These are phyloP conservation scores for Falco columbarius DNA, from an alignment of 2,797 vertebrate species.

Conservation along the genomic window DNA sequence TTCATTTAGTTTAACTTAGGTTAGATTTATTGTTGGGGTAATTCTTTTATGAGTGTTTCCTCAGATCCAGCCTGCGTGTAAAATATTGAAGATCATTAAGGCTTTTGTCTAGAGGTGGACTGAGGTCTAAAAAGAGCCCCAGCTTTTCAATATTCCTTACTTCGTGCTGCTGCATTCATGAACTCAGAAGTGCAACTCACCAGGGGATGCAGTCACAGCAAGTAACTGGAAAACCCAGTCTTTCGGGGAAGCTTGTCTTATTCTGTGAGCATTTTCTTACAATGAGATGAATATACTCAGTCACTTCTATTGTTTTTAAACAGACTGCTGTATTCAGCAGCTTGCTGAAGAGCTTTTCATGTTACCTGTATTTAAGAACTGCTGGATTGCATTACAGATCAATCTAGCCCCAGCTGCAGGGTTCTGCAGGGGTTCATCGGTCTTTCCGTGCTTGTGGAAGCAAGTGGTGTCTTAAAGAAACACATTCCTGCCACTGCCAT, in stretches of 20 bases:
- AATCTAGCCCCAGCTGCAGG: not conserved
- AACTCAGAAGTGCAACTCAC: not conserved
- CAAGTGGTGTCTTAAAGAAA: not conserved
- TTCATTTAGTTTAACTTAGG: not conserved
- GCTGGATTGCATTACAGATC: conserved; percentile 36
- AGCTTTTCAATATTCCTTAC: not conserved
- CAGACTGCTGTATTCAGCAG: not conserved
- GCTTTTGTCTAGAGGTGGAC: not conserved
- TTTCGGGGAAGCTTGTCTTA: not conserved
- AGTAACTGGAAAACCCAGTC: not conserved
- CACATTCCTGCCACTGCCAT: not conserved
- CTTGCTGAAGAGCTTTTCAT: not conserved
- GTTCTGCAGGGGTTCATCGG: not conserved
- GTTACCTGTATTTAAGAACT: conserved; percentile 49
- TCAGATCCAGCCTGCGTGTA: not conserved
- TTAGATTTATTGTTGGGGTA: not conserved
- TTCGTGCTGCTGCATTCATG: not conserved
- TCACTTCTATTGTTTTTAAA: conserved; percentile 27
- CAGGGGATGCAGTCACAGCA: not conserved
- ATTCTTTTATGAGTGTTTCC: fast-evolving
- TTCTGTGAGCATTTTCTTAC: not conserved
- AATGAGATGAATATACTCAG: not conserved
- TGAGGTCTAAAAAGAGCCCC: not conserved
- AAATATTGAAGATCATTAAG: not conserved
- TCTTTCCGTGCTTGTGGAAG: not conserved